phyloP scores from a whole-genome alignment of 2,888 invertebrate species.

The Acheta domesticus region DNA sequence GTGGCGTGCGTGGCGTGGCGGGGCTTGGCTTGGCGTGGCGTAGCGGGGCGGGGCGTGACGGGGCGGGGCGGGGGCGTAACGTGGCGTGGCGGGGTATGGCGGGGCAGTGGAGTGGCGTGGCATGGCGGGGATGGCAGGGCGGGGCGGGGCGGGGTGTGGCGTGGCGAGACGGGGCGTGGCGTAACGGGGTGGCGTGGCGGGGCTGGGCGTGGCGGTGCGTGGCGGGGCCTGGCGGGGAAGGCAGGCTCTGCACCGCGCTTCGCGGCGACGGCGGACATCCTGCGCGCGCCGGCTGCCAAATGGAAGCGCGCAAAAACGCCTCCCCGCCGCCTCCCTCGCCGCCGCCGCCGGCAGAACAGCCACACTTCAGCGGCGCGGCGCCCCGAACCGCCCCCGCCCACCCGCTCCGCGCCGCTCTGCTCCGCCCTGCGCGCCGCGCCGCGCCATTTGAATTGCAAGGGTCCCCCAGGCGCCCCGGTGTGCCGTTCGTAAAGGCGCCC shows the following conservation, averaged over 20 bases:
- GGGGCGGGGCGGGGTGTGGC: no score
- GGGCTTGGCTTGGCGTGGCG: no score
- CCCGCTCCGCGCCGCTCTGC: not conserved
- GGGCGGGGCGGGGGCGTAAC: not conserved
- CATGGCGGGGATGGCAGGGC: no score
- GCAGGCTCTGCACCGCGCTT: no score
- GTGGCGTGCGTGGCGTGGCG: not conserved
- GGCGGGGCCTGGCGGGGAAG: not conserved
- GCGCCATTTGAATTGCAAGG: no score
- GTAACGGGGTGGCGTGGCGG: no score
- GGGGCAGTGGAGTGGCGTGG: not conserved
- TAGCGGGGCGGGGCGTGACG: not conserved
- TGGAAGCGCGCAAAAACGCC: not conserved
- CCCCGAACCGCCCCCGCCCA: not conserved
- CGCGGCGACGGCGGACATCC: not conserved
- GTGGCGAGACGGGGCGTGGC: no score
- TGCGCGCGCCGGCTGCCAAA: not conserved
- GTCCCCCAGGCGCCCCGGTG: no score
- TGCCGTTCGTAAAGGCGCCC: no score
- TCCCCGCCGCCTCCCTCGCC: not conserved
- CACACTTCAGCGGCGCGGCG: not conserved
- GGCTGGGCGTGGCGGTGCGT: not conserved
- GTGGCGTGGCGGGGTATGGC: not conserved
- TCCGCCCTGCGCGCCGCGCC: no score
- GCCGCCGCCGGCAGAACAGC: not conserved